Conservation (phyloP, 2,888 invertebrate genomes). For the Acanthococcus lagerstroemiae region DNA sequence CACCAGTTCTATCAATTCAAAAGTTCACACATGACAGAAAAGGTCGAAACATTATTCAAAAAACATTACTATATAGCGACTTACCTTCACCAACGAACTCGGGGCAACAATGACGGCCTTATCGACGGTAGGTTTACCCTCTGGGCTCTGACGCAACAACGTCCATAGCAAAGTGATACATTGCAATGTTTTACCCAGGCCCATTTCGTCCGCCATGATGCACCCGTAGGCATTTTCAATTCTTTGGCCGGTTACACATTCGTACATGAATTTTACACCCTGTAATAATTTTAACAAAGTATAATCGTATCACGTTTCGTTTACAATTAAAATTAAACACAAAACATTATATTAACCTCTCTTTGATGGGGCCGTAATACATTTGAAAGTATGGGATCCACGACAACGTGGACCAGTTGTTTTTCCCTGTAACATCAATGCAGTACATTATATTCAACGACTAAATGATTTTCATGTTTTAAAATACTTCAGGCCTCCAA, state of each 20-base stretch:
- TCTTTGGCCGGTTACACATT: conserved; percentile 88
- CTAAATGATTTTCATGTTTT: too few relatives aligned
- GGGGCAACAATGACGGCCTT: conserved; percentile 95
- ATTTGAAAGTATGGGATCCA: conserved; percentile 84
- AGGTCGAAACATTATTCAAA: not conserved
- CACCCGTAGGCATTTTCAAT: conserved; percentile 83
- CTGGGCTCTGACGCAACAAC: conserved; percentile 80
- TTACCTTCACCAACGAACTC: conserved; percentile 83
- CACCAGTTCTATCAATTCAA: conserved; percentile 71
- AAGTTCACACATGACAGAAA: conserved; percentile 8
- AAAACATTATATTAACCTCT: conserved; percentile 49
- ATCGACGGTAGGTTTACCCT: conserved; percentile 76
- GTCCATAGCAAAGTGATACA: conserved; percentile 96
- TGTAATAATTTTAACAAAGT: conserved; percentile 38
- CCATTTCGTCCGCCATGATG: conserved; percentile 99
- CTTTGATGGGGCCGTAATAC: conserved; percentile 93
- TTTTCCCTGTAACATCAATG: conserved; percentile 45
- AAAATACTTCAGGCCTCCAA: too few relatives aligned
- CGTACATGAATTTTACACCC: conserved; percentile 98
- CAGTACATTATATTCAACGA: not conserved
- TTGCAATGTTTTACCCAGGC: conserved; percentile 93
- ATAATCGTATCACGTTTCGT: conserved; percentile 3
- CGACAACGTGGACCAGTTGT: conserved; percentile 84
- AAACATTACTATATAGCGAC: not conserved
- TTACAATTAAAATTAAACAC: conserved; percentile 1